phyloP scores from a whole-genome alignment of 2,113 vertebrate genomes.

The Bujurquina vittata region DNA sequence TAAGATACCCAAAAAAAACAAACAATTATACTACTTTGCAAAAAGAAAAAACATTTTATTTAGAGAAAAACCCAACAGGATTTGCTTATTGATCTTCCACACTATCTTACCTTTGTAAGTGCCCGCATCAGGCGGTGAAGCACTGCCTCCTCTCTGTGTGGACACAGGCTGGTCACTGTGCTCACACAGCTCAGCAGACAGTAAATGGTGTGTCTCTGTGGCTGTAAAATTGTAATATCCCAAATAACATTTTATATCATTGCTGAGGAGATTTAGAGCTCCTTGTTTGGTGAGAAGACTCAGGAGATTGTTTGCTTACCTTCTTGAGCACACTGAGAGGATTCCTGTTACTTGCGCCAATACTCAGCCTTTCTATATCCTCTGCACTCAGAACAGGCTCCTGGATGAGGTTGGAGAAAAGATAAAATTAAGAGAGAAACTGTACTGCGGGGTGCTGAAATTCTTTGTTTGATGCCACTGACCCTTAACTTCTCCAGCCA shows the following conservation, averaged over 20 bases:
- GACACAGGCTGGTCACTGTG: conserved; percentile 76
- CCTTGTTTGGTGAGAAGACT: neutral
- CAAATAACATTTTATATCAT: neutral
- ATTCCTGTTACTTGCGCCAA: conserved; percentile 40
- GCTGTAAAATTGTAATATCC: conserved; percentile 53
- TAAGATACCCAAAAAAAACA: conserved; percentile 1
- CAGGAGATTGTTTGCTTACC: conserved; percentile 46
- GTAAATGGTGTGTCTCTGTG: conserved; percentile 78
- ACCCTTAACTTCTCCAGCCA: conserved; percentile 85
- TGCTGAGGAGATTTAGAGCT: neutral
- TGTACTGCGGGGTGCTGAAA: neutral
- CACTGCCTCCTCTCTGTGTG: conserved; percentile 76
- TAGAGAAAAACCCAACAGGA: neutral
- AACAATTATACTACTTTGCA: neutral
- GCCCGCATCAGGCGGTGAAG: conserved; percentile 75
- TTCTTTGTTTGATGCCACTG: conserved; percentile 18
- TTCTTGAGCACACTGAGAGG: conserved; percentile 71
- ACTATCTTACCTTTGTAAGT: conserved; percentile 76
- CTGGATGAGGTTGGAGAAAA: conserved; percentile 49
- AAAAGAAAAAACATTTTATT: neutral
- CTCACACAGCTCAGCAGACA: conserved; percentile 81
- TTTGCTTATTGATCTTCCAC: neutral
- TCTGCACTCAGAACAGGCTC: conserved; percentile 80
- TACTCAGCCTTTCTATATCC: conserved; percentile 69
- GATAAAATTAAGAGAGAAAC: neutral